Evolutionary conservation across 2,888 invertebrate genomes (phyloP).

Genomic region (Ceriagrion tenellum): DNA sequence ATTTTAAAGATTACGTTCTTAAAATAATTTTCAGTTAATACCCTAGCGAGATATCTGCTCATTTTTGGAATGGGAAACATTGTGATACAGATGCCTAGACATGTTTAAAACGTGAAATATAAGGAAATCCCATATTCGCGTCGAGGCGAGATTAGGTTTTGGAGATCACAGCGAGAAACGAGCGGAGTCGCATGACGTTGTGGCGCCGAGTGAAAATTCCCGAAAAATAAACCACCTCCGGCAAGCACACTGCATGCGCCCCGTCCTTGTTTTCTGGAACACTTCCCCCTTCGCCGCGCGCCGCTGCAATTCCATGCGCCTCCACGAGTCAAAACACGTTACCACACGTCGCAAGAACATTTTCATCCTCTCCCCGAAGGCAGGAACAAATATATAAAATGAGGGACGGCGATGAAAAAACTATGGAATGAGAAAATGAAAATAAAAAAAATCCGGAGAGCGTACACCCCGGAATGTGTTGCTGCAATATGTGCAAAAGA

Average conservation of each 20-base stretch:
- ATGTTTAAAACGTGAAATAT: background rate
- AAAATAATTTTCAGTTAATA: too few relatives aligned
- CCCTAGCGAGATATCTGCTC: too few relatives aligned
- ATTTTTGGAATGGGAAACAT: too few relatives aligned
- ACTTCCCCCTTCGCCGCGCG: background rate
- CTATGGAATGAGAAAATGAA: background rate
- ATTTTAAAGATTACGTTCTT: too few relatives aligned
- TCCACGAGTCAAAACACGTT: constrained; percentile 44
- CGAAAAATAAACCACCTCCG: background rate
- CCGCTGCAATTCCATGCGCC: background rate
- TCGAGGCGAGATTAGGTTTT: background rate
- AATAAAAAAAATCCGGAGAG: background rate
- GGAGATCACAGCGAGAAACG: background rate
- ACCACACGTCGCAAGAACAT: constrained; percentile 44
- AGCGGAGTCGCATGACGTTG: background rate
- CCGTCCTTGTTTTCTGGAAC: constrained; percentile 20
- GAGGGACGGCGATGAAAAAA: background rate
- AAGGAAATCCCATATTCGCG: background rate
- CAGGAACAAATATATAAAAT: background rate
- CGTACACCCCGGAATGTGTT: constrained; percentile 48
- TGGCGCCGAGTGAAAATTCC: background rate
- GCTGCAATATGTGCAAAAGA: constrained; percentile 46
- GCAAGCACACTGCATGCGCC: background rate
- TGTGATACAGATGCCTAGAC: background rate
- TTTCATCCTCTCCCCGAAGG: background rate